Evolutionary conservation across 2,113 vertebrate genomes (phyloP).

Genomic region (Microcebus ravelobensis): DNA sequence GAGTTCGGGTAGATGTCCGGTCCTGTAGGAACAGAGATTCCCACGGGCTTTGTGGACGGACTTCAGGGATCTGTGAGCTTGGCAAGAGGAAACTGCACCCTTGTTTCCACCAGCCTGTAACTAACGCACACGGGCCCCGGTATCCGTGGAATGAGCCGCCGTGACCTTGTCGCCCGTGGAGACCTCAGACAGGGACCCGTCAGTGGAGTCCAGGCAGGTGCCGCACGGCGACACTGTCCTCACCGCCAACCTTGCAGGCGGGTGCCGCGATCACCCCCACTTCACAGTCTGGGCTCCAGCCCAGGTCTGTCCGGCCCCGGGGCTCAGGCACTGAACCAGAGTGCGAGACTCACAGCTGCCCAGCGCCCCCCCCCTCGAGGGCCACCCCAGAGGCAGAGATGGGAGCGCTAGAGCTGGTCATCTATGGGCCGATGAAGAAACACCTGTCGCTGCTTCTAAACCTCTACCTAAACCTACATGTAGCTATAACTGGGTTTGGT

Average conservation of each 20-base stretch:
- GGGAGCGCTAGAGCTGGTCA: background rate
- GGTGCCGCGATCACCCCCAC: background rate
- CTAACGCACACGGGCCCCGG: background rate
- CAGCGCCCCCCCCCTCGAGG: background rate
- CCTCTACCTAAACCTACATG: background rate
- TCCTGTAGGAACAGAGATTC: background rate
- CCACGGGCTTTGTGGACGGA: rapidly evolving
- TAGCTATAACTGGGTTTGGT: too few relatives aligned
- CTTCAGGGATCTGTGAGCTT: background rate
- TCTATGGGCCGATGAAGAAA: background rate
- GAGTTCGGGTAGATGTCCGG: background rate
- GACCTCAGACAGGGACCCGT: too few relatives aligned
- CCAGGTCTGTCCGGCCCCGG: background rate
- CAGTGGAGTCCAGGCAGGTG: background rate
- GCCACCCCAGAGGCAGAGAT: background rate
- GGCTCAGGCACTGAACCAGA: background rate
- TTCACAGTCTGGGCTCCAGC: background rate
- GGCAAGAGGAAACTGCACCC: background rate
- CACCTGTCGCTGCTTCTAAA: background rate
- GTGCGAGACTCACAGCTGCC: rapidly evolving
- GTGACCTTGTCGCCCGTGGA: background rate
- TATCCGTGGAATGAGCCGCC: background rate
- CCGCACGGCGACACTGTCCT: background rate
- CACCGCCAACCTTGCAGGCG: background rate
- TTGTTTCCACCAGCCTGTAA: background rate